These are phyloP conservation scores for Myanophis thanlyinensis DNA, from an alignment of 2,113 vertebrate species.

Conservation along the genomic window DNA sequence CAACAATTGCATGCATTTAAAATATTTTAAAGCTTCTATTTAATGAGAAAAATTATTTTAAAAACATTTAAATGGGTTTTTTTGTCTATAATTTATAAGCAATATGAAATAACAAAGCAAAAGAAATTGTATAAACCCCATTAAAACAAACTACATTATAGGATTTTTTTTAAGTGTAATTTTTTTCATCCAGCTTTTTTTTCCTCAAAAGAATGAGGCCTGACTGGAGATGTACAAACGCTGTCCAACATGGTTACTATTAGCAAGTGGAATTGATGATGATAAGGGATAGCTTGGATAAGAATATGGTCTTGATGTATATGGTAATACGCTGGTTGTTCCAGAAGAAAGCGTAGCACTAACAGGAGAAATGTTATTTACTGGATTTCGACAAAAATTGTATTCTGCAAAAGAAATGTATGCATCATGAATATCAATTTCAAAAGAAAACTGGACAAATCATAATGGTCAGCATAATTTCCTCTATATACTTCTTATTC, in stretches of 20 bases:
- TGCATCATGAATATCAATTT: neutral
- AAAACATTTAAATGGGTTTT: constrained; percentile 35
- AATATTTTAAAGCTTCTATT: constrained; percentile 39
- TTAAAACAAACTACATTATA: constrained; percentile 61
- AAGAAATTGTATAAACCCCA: constrained; percentile 60
- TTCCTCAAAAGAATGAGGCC: constrained; percentile 68
- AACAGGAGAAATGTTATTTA: constrained; percentile 66
- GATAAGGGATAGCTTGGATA: constrained; percentile 58
- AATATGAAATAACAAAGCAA: constrained; percentile 46
- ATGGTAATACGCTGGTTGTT: constrained; percentile 49
- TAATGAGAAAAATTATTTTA: constrained; percentile 47
- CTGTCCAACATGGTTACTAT: constrained; percentile 66
- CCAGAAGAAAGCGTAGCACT: constrained; percentile 54
- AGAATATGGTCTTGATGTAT: constrained; percentile 58
- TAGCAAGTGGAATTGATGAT: constrained; percentile 59
- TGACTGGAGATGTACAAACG: constrained; percentile 72
- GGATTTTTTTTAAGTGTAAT: constrained; percentile 9
- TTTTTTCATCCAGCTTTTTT: constrained; percentile 45
- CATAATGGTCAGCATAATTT: neutral
- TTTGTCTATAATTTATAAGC: constrained; percentile 38
- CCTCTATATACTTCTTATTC: neutral
- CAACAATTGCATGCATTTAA: constrained; percentile 45
- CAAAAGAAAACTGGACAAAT: neutral
- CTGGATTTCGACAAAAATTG: constrained; percentile 44
- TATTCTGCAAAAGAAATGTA: constrained; percentile 26